Evolutionary conservation across 2,888 invertebrate species (phyloP).

Genomic region (Drosophila greeni): DNA sequence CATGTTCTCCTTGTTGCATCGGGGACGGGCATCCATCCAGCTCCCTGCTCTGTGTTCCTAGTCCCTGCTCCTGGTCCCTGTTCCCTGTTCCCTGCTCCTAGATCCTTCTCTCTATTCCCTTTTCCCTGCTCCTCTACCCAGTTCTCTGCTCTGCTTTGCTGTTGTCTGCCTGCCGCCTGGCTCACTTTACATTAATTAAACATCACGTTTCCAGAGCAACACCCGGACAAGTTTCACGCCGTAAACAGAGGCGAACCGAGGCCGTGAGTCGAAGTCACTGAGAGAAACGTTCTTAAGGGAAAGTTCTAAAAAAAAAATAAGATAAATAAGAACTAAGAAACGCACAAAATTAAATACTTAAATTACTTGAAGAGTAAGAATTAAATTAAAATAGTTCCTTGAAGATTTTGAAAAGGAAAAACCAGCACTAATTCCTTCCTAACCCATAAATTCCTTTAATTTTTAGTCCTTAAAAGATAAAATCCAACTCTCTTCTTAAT

Average conservation of each 20-base stretch:
- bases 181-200: constrained; percentile 74
- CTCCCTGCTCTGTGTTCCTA: constrained; percentile 2
- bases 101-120: constrained; percentile 11
- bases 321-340: too few relatives aligned
- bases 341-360: too few relatives aligned
- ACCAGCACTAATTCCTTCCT: too few relatives aligned
- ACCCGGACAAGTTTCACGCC: constrained; percentile 67
- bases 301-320: too few relatives aligned
- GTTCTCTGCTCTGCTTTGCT: constrained; percentile 20
- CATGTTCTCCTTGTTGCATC: constrained; percentile 30
- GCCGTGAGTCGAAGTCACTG: constrained; percentile 5
- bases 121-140: background rate
- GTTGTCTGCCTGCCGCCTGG: constrained; percentile 30
- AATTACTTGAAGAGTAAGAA: too few relatives aligned
- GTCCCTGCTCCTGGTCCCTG: background rate
- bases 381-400: too few relatives aligned
- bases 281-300: background rate
- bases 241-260: constrained; percentile 8
- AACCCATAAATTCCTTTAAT: background rate
- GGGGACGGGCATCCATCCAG: constrained; percentile 9
- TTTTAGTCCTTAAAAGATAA: too few relatives aligned
- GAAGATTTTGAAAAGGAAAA: too few relatives aligned
- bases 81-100: background rate
- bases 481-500: too few relatives aligned
- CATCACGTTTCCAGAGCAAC: constrained; percentile 74